phyloP scores from a whole-genome alignment of 2,888 invertebrate species.

The Odontomyia ornata region DNA sequence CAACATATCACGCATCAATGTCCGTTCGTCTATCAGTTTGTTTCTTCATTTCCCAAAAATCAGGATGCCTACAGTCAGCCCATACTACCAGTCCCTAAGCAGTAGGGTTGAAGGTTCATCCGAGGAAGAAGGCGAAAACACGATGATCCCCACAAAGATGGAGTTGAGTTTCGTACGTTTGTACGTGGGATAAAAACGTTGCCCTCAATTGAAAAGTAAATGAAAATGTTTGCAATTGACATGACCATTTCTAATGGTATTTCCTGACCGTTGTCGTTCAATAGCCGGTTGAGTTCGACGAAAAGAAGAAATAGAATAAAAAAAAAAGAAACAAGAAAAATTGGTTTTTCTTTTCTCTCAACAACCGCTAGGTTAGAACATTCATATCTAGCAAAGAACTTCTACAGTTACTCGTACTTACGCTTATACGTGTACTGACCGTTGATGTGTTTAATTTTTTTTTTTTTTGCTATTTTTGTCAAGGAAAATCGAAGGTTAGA shows the following conservation, averaged over 20 bases:
- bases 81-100: neutral
- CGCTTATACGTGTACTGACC: neutral
- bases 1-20: neutral
- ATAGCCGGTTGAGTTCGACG: neutral
- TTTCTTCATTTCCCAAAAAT: neutral
- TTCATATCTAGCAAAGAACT: too few species aligned
- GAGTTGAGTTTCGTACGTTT: constrained; percentile 8
- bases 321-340: constrained; percentile 11
- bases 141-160: neutral
- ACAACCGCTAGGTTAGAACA: neutral
- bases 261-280: constrained; percentile 38
- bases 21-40: neutral
- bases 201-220: constrained; percentile 49
- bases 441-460: neutral
- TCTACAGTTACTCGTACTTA: neutral
- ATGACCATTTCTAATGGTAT: constrained; percentile 45
- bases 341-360: constrained; percentile 1
- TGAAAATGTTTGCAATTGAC: constrained; percentile 50
- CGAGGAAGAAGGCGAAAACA: neutral
- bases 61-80: neutral
- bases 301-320: neutral
- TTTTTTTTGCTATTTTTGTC: neutral
- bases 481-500: constrained; percentile 5
- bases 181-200: constrained; percentile 33
- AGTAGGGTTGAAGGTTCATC: constrained; percentile 22